These are phyloP conservation scores for Cyclophora albipunctata DNA, from an alignment of 2,888 invertebrate species.

Conservation along the genomic window DNA sequence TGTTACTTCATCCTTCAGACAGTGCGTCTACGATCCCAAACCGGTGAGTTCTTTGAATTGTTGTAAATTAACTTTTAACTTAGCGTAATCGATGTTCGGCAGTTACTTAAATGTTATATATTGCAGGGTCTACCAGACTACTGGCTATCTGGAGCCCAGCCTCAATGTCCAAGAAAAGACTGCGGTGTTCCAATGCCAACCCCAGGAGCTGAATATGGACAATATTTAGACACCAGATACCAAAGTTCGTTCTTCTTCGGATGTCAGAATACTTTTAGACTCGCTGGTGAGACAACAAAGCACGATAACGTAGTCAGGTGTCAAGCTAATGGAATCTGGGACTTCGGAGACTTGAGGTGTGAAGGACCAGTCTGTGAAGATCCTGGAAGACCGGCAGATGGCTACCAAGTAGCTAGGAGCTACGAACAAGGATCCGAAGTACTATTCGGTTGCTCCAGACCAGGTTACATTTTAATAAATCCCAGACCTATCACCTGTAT, in stretches of 20 bases:
- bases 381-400: constrained; percentile 95
- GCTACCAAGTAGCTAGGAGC: constrained; percentile 87
- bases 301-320: constrained; percentile 95
- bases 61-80: background rate
- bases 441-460: constrained; percentile 90
- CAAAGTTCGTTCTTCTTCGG: constrained; percentile 97
- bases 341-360: constrained; percentile 95
- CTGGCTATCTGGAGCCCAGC: constrained; percentile 90
- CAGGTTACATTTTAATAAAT: constrained; percentile 94
- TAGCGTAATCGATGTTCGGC: background rate
- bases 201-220: constrained; percentile 95
- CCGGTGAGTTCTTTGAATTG: constrained; percentile 63
- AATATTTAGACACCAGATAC: constrained; percentile 89
- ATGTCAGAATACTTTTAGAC: constrained; percentile 95
- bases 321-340: constrained; percentile 95
- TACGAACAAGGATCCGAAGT: constrained; percentile 94
- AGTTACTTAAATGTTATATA: constrained; percentile 1
- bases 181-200: constrained; percentile 94
- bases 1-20: constrained; percentile 88
- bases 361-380: constrained; percentile 98
- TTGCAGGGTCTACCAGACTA: constrained; percentile 88
- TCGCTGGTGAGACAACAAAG: constrained; percentile 93
- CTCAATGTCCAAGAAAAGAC: constrained; percentile 90
- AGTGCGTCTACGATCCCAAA: constrained; percentile 97
- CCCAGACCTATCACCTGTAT: constrained; percentile 93